These are phyloP conservation scores for Disparrhopalites patrizii DNA, from an alignment of 2,888 invertebrate species.

Conservation along the genomic window DNA sequence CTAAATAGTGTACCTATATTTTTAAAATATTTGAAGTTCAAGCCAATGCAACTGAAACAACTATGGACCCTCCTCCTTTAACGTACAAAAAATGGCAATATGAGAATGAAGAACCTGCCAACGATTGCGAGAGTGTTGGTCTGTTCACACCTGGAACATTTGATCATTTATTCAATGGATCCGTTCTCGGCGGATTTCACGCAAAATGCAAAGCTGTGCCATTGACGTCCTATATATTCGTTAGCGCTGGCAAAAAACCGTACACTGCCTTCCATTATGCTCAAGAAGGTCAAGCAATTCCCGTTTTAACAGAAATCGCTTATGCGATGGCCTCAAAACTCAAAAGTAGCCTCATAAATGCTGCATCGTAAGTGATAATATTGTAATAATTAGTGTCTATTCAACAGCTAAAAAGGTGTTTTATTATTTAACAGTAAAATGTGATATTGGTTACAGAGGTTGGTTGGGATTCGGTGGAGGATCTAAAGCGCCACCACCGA, in stretches of 20 bases:
- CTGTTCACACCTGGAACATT: slow-evolving; percentile 69
- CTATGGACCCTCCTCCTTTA: slow-evolving; percentile 59
- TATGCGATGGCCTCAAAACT: slow-evolving; percentile 85
- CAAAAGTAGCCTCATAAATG: slow-evolving; percentile 57
- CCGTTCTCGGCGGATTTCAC: slow-evolving; percentile 69
- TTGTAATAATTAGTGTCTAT: neutral
- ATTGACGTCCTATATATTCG: slow-evolving; percentile 42
- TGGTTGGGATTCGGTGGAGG: slow-evolving; percentile 53
- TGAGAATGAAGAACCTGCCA: slow-evolving; percentile 63
- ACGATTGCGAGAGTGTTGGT: slow-evolving; percentile 74
- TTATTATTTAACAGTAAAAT: neutral
- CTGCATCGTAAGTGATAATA: slow-evolving; percentile 52
- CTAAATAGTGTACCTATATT: neutral
- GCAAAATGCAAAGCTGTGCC: slow-evolving; percentile 54
- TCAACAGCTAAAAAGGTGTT: neutral
- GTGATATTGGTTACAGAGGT: slow-evolving; percentile 51
- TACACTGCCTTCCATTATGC: slow-evolving; percentile 86
- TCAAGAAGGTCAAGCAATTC: slow-evolving; percentile 77
- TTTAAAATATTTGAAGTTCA: slow-evolving; percentile 22
- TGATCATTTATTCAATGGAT: slow-evolving; percentile 79
- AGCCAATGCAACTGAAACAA: slow-evolving; percentile 51
- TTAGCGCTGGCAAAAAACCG: slow-evolving; percentile 75
- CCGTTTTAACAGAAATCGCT: slow-evolving; percentile 83
- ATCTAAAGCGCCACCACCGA: slow-evolving; percentile 50
- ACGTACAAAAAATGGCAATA: slow-evolving; percentile 84